A percentile compares a stretch with the other conserved stretches of the same genome.
phyloP scores from a whole-genome alignment of 2,888 invertebrate species.

The Cetonia aurata region DNA sequence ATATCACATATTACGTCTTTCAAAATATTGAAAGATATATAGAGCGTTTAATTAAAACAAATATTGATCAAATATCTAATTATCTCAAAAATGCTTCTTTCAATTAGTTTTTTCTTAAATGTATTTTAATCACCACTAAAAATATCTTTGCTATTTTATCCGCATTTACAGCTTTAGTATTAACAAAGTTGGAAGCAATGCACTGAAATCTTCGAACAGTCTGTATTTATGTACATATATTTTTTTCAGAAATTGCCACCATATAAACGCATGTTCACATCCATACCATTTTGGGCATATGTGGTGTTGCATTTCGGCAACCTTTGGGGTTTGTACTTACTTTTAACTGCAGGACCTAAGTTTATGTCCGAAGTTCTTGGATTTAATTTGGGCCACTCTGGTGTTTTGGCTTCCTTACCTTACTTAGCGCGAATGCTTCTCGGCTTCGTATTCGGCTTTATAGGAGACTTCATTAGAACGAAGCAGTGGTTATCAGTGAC shows the following conservation, averaged over 20 bases:
- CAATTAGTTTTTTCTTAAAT: too few relatives aligned
- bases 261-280: slow-evolving; percentile 72
- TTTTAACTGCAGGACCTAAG: slow-evolving; percentile 82
- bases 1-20: too few relatives aligned
- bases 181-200: too few relatives aligned
- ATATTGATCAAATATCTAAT: too few relatives aligned
- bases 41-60: too few relatives aligned
- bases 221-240: not conserved
- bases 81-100: too few relatives aligned
- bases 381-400: slow-evolving; percentile 79
- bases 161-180: too few relatives aligned
- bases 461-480: slow-evolving; percentile 75
- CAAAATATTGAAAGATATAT: too few relatives aligned
- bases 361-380: slow-evolving; percentile 80
- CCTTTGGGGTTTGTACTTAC: slow-evolving; percentile 81
- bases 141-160: too few relatives aligned
- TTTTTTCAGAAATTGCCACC: slow-evolving; percentile 74
- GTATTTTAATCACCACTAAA: too few relatives aligned
- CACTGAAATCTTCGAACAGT: too few relatives aligned
- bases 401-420: slow-evolving; percentile 77
- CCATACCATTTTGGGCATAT: slow-evolving; percentile 79
- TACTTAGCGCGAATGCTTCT: slow-evolving; percentile 77
- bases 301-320: slow-evolving; percentile 80
- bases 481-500: slow-evolving; percentile 68
- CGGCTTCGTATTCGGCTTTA: slow-evolving; percentile 78